Evolutionary conservation across 2,113 vertebrate genomes (phyloP).

Genomic region (Laticauda laticaudata): DNA sequence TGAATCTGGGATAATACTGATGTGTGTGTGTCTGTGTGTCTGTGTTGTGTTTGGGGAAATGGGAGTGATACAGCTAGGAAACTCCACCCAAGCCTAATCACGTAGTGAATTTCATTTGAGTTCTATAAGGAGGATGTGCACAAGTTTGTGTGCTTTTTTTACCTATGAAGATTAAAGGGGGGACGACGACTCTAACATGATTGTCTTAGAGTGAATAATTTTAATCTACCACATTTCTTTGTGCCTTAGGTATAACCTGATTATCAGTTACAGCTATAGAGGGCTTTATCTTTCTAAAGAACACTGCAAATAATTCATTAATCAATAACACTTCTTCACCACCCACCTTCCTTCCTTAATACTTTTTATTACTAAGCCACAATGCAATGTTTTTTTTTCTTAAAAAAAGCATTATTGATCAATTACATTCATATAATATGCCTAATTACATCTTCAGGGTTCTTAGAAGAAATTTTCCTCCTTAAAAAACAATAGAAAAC

Average conservation of each 20-base stretch:
- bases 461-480: neutral
- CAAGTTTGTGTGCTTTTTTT: neutral
- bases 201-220: neutral
- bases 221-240: neutral
- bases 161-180: neutral
- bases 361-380: neutral
- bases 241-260: neutral
- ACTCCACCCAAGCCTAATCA: constrained; percentile 62
- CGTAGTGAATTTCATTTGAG: constrained; percentile 51
- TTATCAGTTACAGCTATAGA: neutral
- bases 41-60: constrained; percentile 54
- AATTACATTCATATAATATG: neutral
- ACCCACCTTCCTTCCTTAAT: neutral
- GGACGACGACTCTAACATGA: neutral
- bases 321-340: neutral
- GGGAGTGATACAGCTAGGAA: constrained; percentile 48
- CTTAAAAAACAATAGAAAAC: neutral
- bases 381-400: neutral
- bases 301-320: neutral
- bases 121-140: constrained; percentile 16
- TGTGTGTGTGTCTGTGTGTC: constrained; percentile 58
- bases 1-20: constrained; percentile 66
- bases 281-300: neutral
- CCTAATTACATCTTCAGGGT: neutral
- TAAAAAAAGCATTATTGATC: neutral